phyloP scores from a whole-genome alignment of 2,113 vertebrate genomes.

The Australoheros scitulus region DNA sequence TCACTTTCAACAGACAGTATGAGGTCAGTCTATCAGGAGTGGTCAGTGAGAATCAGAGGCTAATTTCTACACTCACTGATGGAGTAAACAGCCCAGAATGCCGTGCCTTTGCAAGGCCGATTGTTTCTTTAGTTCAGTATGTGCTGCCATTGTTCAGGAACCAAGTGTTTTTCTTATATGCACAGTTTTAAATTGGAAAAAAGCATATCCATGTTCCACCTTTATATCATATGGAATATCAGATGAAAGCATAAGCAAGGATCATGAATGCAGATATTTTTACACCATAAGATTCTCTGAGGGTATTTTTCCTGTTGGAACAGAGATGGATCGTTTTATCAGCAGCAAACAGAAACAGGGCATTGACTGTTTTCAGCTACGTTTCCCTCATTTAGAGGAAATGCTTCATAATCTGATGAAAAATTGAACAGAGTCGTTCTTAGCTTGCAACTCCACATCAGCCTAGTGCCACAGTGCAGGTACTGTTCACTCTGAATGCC shows the following conservation, averaged over 20 bases:
- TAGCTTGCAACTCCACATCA: conserved; percentile 83
- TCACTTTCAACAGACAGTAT: not conserved
- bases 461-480: conserved; percentile 71
- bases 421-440: conserved; percentile 54
- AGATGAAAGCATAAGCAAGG: not conserved
- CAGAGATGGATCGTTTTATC: not conserved
- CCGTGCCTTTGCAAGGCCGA: not conserved
- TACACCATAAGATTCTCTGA: not conserved
- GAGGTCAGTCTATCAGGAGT: not conserved
- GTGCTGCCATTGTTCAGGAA: no score
- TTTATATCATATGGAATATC: not conserved
- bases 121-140: not conserved
- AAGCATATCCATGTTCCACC: no score
- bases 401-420: not conserved
- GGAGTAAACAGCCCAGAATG: not conserved
- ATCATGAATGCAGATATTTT: not conserved
- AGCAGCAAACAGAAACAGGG: not conserved
- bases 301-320: not conserved
- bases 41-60: not conserved
- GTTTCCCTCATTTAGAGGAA: no score
- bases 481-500: conserved; percentile 80
- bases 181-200: no score
- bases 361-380: not conserved
- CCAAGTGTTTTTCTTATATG: no score
- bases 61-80: not conserved